Evolutionary conservation across 2,113 vertebrate species (phyloP).

Genomic region (Tachysurus vachellii): DNA sequence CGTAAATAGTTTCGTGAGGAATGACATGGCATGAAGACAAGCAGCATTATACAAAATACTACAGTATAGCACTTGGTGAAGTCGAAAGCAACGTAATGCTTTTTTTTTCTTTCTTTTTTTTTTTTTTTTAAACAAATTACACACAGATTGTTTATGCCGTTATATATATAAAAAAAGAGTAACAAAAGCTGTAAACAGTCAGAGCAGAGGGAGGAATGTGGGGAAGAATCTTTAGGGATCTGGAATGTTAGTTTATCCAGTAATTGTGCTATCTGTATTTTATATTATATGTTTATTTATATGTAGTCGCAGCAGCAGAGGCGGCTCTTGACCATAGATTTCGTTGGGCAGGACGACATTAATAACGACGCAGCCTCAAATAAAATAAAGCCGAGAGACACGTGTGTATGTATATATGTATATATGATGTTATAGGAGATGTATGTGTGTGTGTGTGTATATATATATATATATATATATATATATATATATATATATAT

Average conservation of each 20-base stretch:
- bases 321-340: neutral
- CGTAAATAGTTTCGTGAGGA: constrained; percentile 25
- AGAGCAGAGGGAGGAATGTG: constrained; percentile 17
- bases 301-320: neutral
- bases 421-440: too few relatives aligned
- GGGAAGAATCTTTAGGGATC: neutral
- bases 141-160: constrained; percentile 44
- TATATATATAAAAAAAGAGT: constrained; percentile 46
- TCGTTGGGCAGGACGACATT: neutral
- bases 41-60: constrained; percentile 51
- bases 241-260: constrained; percentile 51
- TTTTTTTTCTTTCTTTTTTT: constrained; percentile 7
- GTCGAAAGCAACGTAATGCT: constrained; percentile 45
- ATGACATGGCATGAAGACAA: constrained; percentile 37
- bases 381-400: neutral
- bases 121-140: constrained; percentile 30
- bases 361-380: neutral
- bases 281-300: constrained; percentile 16
- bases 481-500: too few relatives aligned
- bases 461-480: too few relatives aligned
- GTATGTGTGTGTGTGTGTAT: too few relatives aligned
- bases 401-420: too few relatives aligned
- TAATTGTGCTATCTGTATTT: constrained; percentile 40
- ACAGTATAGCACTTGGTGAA: constrained; percentile 54
- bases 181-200: constrained; percentile 55